A percentile compares a stretch with the other conserved stretches of the same genome.
Conservation (phyloP, 2,888 invertebrate genomes). For the Netelia fuscicornis region DNA sequence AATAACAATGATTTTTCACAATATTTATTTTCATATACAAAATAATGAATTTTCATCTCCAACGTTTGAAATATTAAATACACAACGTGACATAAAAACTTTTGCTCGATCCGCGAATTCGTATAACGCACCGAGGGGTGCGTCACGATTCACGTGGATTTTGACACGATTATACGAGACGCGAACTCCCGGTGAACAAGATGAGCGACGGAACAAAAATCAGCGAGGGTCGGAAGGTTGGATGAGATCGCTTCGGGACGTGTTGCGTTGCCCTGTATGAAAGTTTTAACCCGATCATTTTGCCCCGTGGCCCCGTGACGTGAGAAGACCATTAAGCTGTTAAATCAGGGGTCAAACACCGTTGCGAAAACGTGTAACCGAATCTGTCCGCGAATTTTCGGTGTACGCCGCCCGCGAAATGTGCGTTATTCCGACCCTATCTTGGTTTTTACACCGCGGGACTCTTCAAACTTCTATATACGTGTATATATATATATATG, state of each 20-base stretch:
- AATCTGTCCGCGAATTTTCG: constrained; percentile 73
- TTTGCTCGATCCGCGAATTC: no score
- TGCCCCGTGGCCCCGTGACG: constrained; percentile 59
- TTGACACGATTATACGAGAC: not conserved
- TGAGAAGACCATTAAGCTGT: constrained; percentile 75
- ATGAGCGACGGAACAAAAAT: not conserved
- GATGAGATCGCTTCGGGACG: constrained; percentile 19
- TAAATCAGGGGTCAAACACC: constrained; percentile 71
- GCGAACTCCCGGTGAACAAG: not conserved
- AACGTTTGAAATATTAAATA: no score
- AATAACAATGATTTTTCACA: not conserved
- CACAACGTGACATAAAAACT: no score
- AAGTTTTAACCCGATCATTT: constrained; percentile 40
- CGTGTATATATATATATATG: constrained; percentile 4
- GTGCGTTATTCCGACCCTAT: constrained; percentile 59
- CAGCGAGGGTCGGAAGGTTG: not conserved
- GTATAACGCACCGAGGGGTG: not conserved
- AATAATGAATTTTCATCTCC: no score
- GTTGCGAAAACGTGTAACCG: constrained; percentile 72
- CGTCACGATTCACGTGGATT: not conserved
- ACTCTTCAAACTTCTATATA: not conserved
- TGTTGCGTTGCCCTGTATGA: constrained; percentile 5
- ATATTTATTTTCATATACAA: no score
- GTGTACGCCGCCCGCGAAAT: constrained; percentile 62
- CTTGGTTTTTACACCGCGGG: constrained; percentile 21